Evolutionary conservation across 2,797 vertebrate species (phyloP), one percentile per base, ranked within the genome.

Genomic region (Lepus oiostolus): DNA sequence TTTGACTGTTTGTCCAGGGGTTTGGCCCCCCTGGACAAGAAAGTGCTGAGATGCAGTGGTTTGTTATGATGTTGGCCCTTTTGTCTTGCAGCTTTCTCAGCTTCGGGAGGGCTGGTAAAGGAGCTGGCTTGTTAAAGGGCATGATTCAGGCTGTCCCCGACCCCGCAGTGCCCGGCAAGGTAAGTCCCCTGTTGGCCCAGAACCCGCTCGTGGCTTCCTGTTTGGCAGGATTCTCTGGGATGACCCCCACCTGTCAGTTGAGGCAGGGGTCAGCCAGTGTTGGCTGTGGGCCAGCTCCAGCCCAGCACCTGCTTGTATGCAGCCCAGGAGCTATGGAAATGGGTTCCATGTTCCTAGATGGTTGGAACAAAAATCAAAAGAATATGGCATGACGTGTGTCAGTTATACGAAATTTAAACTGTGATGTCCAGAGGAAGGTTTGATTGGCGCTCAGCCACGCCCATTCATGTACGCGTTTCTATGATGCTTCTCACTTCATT

Each of bases 111-210:
- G 96, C 96, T 98, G 97, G 88, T 98, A 90, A 97, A 93, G 72
- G 94, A 77, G 1, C 9, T 96, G 97, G 96, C 97, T 97, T 97
- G 79, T 94, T 97, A 92, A 98, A 98, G 98, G 98, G 98, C 98
- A 99, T 99, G 98, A 98, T 99, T 98, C 99, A 99, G 98, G 98
- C 98, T 98, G 99, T 99, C 98, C 98, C 98, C 90, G 98, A 99
- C 97, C 98, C 98, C 97, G 97, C 98, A 98, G 98, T 97, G 97
- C 97, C 98, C 95, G 98, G 98, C 98, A 98, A 98, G 98, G 99
- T 99, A 98, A 97, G 97, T 96, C 83, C 95, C 70, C 8, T 83
- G 67, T 79, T 83, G 95, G 81, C 75, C 19, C 3, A 19, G 11
- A 77, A 9, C 19, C 63, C 0, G 19, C 4, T 50, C 24, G 11